phyloP scores from a whole-genome alignment of 2,888 invertebrate genomes.

The Minunthozetes semirufus region DNA sequence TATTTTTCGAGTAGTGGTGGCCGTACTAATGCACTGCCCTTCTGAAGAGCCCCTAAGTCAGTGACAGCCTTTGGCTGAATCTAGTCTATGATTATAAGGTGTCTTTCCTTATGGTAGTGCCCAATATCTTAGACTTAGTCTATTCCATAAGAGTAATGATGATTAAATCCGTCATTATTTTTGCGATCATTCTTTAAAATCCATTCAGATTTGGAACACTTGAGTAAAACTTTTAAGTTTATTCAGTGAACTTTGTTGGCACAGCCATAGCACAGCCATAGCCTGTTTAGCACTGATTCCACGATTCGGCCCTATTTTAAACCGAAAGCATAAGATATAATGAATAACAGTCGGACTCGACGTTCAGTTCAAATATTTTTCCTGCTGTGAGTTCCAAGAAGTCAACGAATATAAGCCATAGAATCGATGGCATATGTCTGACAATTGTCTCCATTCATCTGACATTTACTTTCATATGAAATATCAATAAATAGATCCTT shows the following conservation, averaged over 20 bases:
- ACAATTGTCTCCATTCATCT: too few species aligned
- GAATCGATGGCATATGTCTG: neutral
- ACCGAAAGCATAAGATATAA: neutral
- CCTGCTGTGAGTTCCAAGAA: conserved; percentile 29
- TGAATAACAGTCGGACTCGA: neutral
- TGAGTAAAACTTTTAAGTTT: neutral
- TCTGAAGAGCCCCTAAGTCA: neutral
- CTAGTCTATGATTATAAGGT: neutral
- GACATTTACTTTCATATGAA: too few species aligned
- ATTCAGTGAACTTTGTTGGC: conserved; percentile 22
- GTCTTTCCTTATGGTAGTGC: neutral
- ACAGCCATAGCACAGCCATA: conserved; percentile 8
- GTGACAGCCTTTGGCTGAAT: neutral
- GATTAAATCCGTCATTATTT: neutral
- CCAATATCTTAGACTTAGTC: neutral
- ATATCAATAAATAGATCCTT: too few species aligned
- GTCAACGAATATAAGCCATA: neutral
- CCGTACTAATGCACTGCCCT: neutral
- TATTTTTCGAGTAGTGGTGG: conserved; percentile 1
- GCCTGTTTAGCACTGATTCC: conserved; percentile 9
- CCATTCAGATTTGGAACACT: conserved; percentile 25
- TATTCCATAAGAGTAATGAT: conserved; percentile 7
- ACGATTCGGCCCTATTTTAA: neutral
- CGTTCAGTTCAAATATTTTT: conserved; percentile 12
- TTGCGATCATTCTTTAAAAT: neutral